Evolutionary conservation across 2,113 vertebrate genomes (phyloP).

Genomic region (Hyperopisus bebe): DNA sequence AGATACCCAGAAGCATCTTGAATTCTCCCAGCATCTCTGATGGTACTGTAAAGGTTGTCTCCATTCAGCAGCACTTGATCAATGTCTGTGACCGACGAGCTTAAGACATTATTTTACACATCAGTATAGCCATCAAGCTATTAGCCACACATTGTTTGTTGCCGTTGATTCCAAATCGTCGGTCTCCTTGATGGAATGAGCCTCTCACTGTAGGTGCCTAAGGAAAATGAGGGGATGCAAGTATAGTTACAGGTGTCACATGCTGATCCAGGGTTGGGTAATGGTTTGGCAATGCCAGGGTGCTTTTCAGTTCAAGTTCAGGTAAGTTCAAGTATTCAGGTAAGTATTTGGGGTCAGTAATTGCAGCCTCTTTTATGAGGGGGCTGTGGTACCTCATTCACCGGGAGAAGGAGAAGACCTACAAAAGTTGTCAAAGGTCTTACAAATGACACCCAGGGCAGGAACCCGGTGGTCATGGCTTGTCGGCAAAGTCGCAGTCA

Average conservation of each 20-base stretch:
- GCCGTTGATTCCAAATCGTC: background rate
- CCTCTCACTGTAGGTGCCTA: background rate
- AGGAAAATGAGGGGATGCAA: background rate
- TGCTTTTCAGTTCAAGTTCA: background rate
- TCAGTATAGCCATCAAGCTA: background rate
- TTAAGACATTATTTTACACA: background rate
- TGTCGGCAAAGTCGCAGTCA: background rate
- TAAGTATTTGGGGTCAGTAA: background rate
- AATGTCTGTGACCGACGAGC: background rate
- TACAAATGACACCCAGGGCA: background rate
- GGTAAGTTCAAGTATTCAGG: too few relatives aligned
- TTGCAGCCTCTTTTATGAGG: background rate
- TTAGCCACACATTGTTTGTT: background rate
- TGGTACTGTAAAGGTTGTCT: background rate
- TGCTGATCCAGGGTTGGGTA: background rate
- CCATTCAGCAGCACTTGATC: background rate
- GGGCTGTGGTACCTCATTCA: background rate
- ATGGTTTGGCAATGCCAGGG: background rate
- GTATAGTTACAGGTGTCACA: background rate
- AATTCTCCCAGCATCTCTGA: background rate
- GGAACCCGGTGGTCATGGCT: background rate
- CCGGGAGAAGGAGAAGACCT: rapidly evolving
- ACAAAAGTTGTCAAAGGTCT: background rate
- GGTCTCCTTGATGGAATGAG: background rate
- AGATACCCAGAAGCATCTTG: background rate